These are phyloP conservation scores for Muricea muricata DNA, from an alignment of 92 coral and sea anemone species.

Conservation along the genomic window DNA sequence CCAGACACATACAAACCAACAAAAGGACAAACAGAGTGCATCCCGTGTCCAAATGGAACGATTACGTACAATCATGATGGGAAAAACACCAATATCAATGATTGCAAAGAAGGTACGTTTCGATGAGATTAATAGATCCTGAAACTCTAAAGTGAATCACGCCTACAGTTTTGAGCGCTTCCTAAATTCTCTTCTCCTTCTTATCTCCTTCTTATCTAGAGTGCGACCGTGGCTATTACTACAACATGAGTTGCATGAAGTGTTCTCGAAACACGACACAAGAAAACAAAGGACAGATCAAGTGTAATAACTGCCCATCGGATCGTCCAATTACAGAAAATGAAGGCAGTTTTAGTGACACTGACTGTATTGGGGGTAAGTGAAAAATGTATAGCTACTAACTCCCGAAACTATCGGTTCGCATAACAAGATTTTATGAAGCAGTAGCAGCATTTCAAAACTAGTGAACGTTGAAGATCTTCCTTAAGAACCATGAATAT, in stretches of 20 bases:
- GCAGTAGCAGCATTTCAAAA: too few species aligned
- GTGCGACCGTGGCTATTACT: conserved; percentile 4
- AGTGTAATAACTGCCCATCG: neutral
- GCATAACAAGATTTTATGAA: too few species aligned
- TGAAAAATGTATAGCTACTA: too few species aligned
- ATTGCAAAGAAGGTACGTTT: conserved; percentile 24
- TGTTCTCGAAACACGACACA: conserved; percentile 35
- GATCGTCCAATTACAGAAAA: conserved; percentile 11
- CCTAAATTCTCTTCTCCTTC: too few species aligned
- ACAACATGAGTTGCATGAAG: conserved; percentile 8
- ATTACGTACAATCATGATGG: conserved; percentile 6
- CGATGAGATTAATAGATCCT: too few species aligned
- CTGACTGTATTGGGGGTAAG: conserved; percentile 15
- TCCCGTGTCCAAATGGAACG: neutral
- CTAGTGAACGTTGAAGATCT: too few species aligned
- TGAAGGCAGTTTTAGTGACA: neutral
- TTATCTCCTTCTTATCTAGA: too few species aligned
- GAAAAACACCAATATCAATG: neutral
- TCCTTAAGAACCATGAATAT: too few species aligned
- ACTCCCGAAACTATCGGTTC: too few species aligned
- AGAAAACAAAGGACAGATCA: neutral
- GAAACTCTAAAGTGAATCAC: neutral
- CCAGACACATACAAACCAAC: neutral
- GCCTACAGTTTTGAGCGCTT: too few species aligned
- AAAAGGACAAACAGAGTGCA: conserved; percentile 17